These are phyloP conservation scores for Trisateles emortualis DNA, from an alignment of 2,888 invertebrate genomes.

Conservation along the genomic window DNA sequence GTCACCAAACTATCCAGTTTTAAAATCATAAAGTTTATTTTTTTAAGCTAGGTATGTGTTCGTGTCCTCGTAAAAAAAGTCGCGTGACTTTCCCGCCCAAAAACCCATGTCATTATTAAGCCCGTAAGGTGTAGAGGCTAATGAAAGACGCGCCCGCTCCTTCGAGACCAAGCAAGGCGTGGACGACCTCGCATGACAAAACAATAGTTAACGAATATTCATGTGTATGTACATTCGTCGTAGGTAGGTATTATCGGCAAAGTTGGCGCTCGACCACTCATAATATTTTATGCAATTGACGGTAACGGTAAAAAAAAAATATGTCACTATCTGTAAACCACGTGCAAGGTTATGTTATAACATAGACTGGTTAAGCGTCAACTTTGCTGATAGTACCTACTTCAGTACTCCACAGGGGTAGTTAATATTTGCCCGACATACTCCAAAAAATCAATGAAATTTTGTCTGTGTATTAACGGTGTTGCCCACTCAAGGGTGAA, in stretches of 20 bases:
- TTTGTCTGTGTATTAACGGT: constrained; percentile 3
- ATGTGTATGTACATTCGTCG: constrained; percentile 8
- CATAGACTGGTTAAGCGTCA: no score
- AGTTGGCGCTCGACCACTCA: no score
- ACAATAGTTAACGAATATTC: constrained; percentile 31
- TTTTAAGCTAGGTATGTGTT: no score
- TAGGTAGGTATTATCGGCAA: no score
- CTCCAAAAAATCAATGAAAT: background rate
- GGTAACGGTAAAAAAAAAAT: no score
- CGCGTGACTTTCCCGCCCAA: constrained; percentile 82
- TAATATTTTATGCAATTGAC: no score
- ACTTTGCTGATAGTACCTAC: no score
- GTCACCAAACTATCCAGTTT: background rate
- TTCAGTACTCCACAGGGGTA: background rate
- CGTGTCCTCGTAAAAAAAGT: constrained; percentile 56
- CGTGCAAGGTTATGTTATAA: no score
- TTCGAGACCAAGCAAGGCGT: constrained; percentile 78
- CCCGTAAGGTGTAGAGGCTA: constrained; percentile 75
- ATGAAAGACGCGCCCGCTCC: constrained; percentile 84
- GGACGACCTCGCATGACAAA: constrained; percentile 67
- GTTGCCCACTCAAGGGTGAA: constrained; percentile 55
- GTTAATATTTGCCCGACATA: background rate
- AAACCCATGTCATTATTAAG: constrained; percentile 75
- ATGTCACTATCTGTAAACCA: no score
- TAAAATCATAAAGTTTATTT: constrained; percentile 27